Base-by-base conservation (phyloP, 2,797 vertebrate genomes). In the Hydrolagus colliei region DNA sequence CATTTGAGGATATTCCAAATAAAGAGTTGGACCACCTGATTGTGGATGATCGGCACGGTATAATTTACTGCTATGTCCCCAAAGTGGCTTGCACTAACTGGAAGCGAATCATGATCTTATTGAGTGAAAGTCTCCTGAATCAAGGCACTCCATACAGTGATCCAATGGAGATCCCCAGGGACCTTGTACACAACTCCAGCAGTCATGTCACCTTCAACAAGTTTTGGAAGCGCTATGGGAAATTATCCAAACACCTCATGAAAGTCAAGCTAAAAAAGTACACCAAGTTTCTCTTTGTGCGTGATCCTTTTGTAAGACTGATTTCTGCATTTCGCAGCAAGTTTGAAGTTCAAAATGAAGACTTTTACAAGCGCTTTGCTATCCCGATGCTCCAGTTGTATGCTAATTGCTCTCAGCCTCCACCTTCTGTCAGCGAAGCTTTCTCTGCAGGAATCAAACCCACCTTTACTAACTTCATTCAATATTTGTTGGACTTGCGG, bases 1-100 rank as follows among this genome's bases (percentile, higher is more conserved):
- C 95, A 0, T 99, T 99, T 41, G 98, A 99, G 0, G 98, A 99
- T 92, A 98, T 99, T 87, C 96, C 97, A 20, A 98, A 96, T 93
- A 96, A 96, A 0, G 97, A 99, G 88, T 93, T 99, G 89, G 97
- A 97, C 89, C 98, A 99, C 90, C 94, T 99, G 0, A 99, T 99
- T 0, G 97, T 99, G 89, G 98, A 99, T 0, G 98, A 99, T 93
- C 93, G 96, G 2, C 98, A 99, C 0, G 97, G 98, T 0, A 89
- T 97, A 86, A 98, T 99, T 92, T 99, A 99, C 93, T 99, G 98
- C 91, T 99, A 99, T 0, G 97, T 99, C 87, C 98, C 98, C 85
- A 99, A 99, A 92, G 98, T 98, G 87, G 98, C 98, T 7, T 99
- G 98, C 92, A 98, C 94, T 88, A 98, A 98, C 93, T 99, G 98